A percentile compares a stretch with the other conserved stretches of the same genome.
Conservation (phyloP, 1,140 invertebrate species). For the Acyrthosiphon pisum region DNA sequence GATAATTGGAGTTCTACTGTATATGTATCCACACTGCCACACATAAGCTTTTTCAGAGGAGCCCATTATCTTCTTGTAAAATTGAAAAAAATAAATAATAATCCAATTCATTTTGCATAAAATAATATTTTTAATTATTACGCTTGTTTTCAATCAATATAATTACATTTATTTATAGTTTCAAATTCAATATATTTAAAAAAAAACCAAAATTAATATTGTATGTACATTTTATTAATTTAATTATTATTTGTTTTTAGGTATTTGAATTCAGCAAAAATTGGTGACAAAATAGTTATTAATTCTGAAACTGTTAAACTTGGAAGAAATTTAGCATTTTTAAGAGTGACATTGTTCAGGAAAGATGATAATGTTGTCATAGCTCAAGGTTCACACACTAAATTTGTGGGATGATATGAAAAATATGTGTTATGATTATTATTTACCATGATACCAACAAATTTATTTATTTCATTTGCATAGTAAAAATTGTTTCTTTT, state of each 20-base stretch:
- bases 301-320: slow-evolving; percentile 79
- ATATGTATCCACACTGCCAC: too few species aligned
- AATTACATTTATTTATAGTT: not conserved
- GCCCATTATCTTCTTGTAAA: not conserved
- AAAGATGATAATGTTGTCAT: slow-evolving; percentile 75
- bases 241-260: slow-evolving; percentile 64
- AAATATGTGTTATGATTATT: not conserved
- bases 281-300: slow-evolving; percentile 80
- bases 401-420: slow-evolving; percentile 68
- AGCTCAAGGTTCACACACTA: slow-evolving; percentile 81
- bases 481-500: not conserved
- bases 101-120: not conserved
- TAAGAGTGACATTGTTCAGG: slow-evolving; percentile 78
- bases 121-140: not conserved
- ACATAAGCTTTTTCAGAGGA: not conserved
- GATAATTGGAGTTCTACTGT: too few species aligned
- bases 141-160: not conserved
- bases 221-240: not conserved
- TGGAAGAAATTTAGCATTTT: slow-evolving; percentile 81
- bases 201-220: not conserved
- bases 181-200: not conserved
- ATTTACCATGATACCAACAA: not conserved
- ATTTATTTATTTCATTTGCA: not conserved
- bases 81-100: not conserved
- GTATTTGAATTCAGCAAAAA: slow-evolving; percentile 75